Conservation (phyloP, 2,888 invertebrate species). For the Acanthosepion esculentum region DNA sequence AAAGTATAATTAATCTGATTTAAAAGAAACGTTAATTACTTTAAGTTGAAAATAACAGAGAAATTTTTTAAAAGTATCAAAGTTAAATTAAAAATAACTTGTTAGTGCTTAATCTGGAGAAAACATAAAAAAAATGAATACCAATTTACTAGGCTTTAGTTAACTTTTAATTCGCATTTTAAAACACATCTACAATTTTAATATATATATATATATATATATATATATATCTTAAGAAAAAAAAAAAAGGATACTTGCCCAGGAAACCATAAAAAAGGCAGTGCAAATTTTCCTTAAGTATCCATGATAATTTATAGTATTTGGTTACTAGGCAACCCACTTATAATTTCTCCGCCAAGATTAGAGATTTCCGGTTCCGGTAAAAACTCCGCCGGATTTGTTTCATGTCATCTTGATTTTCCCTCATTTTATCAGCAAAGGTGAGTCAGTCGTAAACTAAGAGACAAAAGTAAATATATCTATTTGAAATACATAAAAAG, state of each 20-base stretch:
- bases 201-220: no score
- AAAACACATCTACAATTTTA: neutral
- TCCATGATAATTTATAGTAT: neutral
- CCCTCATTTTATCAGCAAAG: neutral
- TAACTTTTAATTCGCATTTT: neutral
- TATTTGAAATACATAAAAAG: neutral
- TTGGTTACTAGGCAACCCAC: constrained; percentile 39
- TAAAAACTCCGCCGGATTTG: neutral
- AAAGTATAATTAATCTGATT: no score
- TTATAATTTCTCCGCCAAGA: neutral
- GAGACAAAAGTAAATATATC: neutral
- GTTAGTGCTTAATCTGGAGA: no score
- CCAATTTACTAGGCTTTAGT: neutral
- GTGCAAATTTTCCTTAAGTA: neutral
- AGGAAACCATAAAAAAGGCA: neutral
- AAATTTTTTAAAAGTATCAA: no score
- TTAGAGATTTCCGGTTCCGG: neutral
- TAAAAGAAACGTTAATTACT: no score
- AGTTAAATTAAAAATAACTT: no score
- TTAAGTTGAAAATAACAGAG: no score
- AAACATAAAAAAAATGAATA: neutral
- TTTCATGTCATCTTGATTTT: neutral
- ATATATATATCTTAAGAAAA: neutral
- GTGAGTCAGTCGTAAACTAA: neutral
- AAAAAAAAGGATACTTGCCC: neutral